Conservation (phyloP, 53 echinoderm and acorn worm genomes). For the Holothuria leucospilota region DNA sequence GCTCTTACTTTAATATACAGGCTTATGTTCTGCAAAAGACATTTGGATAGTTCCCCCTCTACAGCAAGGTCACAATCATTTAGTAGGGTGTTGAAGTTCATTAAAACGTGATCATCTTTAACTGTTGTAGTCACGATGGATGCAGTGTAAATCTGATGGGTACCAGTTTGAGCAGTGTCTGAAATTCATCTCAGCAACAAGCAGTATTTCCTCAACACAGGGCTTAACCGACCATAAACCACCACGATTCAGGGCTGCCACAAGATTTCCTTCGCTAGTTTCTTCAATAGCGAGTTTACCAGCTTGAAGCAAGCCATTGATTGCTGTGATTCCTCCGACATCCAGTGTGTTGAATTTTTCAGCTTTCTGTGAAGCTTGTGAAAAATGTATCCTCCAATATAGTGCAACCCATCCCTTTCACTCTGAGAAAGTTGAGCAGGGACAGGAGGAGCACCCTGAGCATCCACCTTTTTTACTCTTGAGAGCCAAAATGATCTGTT, state of each 20-base stretch:
- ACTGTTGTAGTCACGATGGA: background rate
- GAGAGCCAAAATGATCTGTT: too few species aligned
- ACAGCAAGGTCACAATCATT: constrained; percentile 12
- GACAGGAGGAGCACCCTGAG: too few species aligned
- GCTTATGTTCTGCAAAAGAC: constrained; percentile 10
- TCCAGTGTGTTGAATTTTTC: background rate
- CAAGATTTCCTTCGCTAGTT: background rate
- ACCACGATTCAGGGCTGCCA: constrained; percentile 27
- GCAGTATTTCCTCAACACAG: constrained; percentile 11
- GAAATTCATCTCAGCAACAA: constrained; percentile 12
- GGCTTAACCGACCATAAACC: constrained; percentile 19
- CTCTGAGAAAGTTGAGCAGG: too few species aligned
- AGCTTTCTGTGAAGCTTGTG: background rate
- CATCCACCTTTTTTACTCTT: too few species aligned
- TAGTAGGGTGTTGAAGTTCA: constrained; percentile 14
- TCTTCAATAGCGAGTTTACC: constrained; percentile 1
- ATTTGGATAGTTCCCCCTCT: constrained; percentile 4
- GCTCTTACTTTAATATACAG: background rate
- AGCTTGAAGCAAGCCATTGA: constrained; percentile 16
- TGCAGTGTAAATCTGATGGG: constrained; percentile 14
- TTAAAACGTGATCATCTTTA: constrained; percentile 11
- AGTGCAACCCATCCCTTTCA: too few species aligned
- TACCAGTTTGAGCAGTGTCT: background rate
- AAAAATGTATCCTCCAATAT: background rate
- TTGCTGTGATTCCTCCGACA: background rate